A percentile compares a stretch with the other conserved stretches of the same genome.
phyloP scores from a whole-genome alignment of 2,797 vertebrate species.

The Neomorphus geoffroyi region DNA sequence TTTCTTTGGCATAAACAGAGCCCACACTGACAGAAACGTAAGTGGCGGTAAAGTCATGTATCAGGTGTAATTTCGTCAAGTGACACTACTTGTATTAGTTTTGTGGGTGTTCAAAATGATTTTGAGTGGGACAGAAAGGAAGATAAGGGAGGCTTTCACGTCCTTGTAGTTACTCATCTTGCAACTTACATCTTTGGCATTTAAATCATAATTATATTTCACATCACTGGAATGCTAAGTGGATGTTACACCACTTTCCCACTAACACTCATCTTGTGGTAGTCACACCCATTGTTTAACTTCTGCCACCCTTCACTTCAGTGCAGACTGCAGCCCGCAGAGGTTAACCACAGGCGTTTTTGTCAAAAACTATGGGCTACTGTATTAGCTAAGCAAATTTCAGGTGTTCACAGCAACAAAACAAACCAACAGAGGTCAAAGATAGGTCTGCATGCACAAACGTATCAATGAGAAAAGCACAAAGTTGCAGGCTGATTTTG shows the following conservation, averaged over 20 bases:
- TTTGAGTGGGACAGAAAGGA: constrained; percentile 39
- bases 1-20: constrained; percentile 11
- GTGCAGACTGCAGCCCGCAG: constrained; percentile 15
- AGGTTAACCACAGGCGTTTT: constrained; percentile 27
- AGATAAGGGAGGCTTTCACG: constrained; percentile 46
- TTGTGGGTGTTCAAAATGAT: constrained; percentile 58
- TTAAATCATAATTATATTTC: constrained; percentile 56
- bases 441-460: background rate
- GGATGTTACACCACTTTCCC: constrained; percentile 62
- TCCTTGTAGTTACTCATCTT: constrained; percentile 52
- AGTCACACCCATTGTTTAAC: constrained; percentile 60
- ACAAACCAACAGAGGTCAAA: background rate
- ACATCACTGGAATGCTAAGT: constrained; percentile 56
- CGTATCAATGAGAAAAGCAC: accelerated
- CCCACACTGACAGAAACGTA: background rate
- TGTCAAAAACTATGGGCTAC: background rate
- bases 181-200: constrained; percentile 48
- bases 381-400: constrained; percentile 11
- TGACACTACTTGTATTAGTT: constrained; percentile 42
- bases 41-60: constrained; percentile 22
- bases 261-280: constrained; percentile 39
- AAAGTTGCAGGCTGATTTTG: background rate
- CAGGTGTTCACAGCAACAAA: background rate
- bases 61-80: constrained; percentile 35
- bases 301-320: constrained; percentile 34